phyloP scores from a whole-genome alignment of 2,888 invertebrate genomes.

The Autographa pulchrina region DNA sequence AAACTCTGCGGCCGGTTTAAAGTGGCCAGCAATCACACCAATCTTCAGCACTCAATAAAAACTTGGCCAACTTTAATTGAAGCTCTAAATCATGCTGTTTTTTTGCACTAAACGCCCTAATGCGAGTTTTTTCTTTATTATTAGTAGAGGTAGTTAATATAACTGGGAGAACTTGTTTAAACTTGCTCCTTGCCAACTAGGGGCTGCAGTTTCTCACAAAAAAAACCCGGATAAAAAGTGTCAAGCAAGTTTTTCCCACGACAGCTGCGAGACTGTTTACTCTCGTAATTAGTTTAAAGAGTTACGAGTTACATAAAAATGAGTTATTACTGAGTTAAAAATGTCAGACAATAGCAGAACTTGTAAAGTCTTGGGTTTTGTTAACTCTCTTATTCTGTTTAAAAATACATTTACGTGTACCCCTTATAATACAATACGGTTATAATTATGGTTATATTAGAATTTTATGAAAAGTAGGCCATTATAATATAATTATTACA shows the following conservation, averaged over 20 bases:
- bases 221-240: slow-evolving; percentile 32
- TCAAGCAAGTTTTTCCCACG: slow-evolving; percentile 29
- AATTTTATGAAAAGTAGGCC: too few species aligned
- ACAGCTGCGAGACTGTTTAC: slow-evolving; percentile 29
- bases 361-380: slow-evolving; percentile 6
- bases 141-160: slow-evolving; percentile 56
- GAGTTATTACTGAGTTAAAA: slow-evolving; percentile 34
- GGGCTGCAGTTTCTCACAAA: slow-evolving; percentile 22
- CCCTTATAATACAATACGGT: too few species aligned
- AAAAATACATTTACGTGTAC: too few species aligned
- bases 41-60: slow-evolving; percentile 54
- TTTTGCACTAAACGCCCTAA: slow-evolving; percentile 57
- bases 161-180: slow-evolving; percentile 58
- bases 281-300: slow-evolving; percentile 36
- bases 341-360: slow-evolving; percentile 25
- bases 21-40: slow-evolving; percentile 11
- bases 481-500: too few species aligned
- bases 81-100: slow-evolving; percentile 56
- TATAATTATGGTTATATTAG: too few species aligned
- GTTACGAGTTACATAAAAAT: slow-evolving; percentile 24
- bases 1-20: slow-evolving; percentile 19
- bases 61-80: slow-evolving; percentile 57
- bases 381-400: background rate
- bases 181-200: slow-evolving; percentile 42
- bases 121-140: slow-evolving; percentile 61